phyloP scores from a whole-genome alignment of 2,113 vertebrate genomes.

The Geococcyx californianus region DNA sequence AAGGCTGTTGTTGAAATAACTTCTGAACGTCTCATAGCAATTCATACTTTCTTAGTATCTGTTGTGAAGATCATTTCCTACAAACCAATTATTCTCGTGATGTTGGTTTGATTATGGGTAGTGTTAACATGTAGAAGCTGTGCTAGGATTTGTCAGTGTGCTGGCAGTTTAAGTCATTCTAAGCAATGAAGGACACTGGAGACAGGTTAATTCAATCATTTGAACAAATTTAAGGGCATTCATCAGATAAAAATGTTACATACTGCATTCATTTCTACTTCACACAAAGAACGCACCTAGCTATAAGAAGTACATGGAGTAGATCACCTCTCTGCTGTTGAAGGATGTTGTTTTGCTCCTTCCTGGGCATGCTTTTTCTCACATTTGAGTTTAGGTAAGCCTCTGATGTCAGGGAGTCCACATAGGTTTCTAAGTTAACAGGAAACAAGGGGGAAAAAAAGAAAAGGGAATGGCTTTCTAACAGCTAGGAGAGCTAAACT shows the following conservation, averaged over 20 bases:
- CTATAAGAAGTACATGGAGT: rapidly evolving
- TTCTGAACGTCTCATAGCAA: background rate
- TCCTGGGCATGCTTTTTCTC: background rate
- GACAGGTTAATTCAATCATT: background rate
- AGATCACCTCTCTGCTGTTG: background rate
- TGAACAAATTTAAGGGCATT: background rate
- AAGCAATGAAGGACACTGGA: background rate
- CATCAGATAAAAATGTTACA: rapidly evolving
- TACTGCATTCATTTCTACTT: background rate
- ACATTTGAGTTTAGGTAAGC: background rate
- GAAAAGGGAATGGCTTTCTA: background rate
- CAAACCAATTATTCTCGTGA: background rate
- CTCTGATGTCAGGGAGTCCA: background rate
- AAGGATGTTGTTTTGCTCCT: background rate
- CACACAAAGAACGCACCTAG: no score
- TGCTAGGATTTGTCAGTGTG: background rate
- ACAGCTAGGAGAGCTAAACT: background rate
- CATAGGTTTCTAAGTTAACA: background rate
- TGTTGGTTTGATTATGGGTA: background rate
- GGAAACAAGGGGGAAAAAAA: background rate
- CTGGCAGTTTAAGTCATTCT: background rate
- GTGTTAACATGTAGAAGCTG: background rate
- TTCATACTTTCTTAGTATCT: background rate
- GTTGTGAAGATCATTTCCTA: background rate
- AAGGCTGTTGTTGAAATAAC: background rate